Percentiles rank a stretch among this genome's conserved stretches.
Conservation (phyloP, 2,888 invertebrate genomes). For the Drosophila demipolita region DNA sequence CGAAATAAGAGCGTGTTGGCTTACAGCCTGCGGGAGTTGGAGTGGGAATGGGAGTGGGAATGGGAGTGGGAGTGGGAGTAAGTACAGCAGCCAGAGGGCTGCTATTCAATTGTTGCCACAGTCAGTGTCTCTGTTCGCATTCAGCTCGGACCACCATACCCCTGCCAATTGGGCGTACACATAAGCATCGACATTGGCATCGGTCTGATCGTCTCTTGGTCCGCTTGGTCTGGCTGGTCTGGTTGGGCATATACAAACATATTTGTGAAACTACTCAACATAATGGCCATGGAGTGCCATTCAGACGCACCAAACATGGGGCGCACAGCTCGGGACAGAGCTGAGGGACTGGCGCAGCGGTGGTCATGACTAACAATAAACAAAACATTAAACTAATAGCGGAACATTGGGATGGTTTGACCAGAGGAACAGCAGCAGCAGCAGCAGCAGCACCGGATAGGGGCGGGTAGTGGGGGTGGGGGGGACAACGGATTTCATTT, state of each 20-base stretch:
- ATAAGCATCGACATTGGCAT: conserved; percentile 21
- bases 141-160: conserved; percentile 41
- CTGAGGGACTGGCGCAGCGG: conserved; percentile 49
- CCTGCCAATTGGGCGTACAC: conserved; percentile 63
- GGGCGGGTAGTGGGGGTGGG: neutral
- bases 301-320: conserved; percentile 72
- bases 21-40: conserved; percentile 1
- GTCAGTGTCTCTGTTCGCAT: conserved; percentile 35
- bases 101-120: conserved; percentile 55
- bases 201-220: conserved; percentile 5
- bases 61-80: conserved; percentile 22
- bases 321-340: conserved; percentile 1
- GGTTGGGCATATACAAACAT: conserved; percentile 61
- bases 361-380: conserved; percentile 72
- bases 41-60: conserved; percentile 7
- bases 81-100: conserved; percentile 24
- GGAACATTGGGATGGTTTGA: conserved; percentile 54
- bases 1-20: conserved; percentile 63
- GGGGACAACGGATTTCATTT: conserved; percentile 40
- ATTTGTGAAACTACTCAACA: conserved; percentile 77
- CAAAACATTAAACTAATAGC: conserved; percentile 80
- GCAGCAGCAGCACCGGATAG: neutral
- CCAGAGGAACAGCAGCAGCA: conserved; percentile 18
- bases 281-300: conserved; percentile 77
- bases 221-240: conserved; percentile 4